phyloP scores from a whole-genome alignment of 1,140 invertebrate genomes.

The Schlechtendalia chinensis region DNA sequence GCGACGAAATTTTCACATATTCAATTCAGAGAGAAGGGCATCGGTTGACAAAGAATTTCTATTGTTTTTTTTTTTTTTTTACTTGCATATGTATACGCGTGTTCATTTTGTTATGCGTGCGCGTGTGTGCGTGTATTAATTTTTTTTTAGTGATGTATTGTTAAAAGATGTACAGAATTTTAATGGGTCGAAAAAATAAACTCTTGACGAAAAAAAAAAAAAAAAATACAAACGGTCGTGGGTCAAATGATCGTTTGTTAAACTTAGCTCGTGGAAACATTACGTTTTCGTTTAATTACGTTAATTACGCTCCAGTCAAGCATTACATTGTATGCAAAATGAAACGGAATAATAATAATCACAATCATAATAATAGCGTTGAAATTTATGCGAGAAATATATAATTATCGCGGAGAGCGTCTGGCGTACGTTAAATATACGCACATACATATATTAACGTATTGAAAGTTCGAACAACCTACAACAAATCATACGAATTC shows the following conservation, averaged over 20 bases:
- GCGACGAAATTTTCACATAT: conserved; percentile 28
- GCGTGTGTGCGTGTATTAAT: conserved; percentile 6
- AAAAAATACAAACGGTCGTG: conserved; percentile 13
- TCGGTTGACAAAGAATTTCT: conserved; percentile 43
- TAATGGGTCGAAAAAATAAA: conserved; percentile 15
- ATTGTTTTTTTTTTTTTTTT: conserved; percentile 19
- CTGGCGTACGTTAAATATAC: not conserved
- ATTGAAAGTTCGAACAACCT: conserved; percentile 27
- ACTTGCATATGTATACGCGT: not conserved
- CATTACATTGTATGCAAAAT: conserved; percentile 48
- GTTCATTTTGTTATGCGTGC: not conserved
- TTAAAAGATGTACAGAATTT: conserved; percentile 23
- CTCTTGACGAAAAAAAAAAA: not conserved
- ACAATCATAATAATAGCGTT: not conserved
- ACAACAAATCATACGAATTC: conserved; percentile 10
- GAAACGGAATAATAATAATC: conserved; percentile 8
- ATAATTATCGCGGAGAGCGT: conserved; percentile 12
- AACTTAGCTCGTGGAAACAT: not conserved
- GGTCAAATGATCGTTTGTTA: conserved; percentile 25
- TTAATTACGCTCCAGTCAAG: conserved; percentile 23
- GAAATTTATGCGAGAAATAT: conserved; percentile 29
- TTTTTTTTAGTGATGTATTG: conserved; percentile 41
- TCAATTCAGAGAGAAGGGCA: conserved; percentile 15
- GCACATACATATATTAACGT: not conserved
- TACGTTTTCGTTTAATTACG: conserved; percentile 31